These are phyloP conservation scores for Calameuta idolon DNA, from an alignment of 2,888 invertebrate species.

Conservation along the genomic window DNA sequence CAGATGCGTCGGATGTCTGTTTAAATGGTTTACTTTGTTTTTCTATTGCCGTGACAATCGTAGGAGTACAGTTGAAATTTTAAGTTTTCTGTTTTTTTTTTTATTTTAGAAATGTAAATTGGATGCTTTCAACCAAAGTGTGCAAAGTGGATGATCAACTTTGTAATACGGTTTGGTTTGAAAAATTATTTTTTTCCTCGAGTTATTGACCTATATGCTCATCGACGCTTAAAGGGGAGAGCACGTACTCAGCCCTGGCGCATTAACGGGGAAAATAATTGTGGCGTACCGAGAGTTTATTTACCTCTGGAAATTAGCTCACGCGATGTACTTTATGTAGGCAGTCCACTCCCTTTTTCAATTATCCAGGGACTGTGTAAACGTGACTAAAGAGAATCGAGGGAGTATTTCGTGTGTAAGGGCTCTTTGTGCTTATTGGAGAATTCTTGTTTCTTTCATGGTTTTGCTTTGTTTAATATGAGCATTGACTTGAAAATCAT, in stretches of 20 bases:
- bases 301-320: not conserved
- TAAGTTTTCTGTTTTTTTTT: not conserved
- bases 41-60: not conserved
- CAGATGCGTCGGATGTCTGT: not conserved
- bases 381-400: not conserved
- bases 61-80: not conserved
- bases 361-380: not conserved
- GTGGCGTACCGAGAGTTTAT: not conserved
- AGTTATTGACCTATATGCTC: conserved; percentile 20
- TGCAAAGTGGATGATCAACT: not conserved
- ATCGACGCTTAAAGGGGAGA: conserved; percentile 15
- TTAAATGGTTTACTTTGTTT: not conserved
- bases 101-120: not conserved
- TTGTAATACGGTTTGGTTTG: not conserved
- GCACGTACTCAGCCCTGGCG: not conserved
- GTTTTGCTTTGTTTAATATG: not conserved
- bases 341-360: not conserved
- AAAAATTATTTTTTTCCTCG: conserved; percentile 4
- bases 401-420: not conserved
- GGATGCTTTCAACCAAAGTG: not conserved
- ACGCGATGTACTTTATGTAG: not conserved
- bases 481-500: not conserved
- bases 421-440: not conserved
- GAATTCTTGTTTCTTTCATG: not conserved
- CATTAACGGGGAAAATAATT: not conserved